These are phyloP conservation scores for Scaptodrosophila latifasciaeformis DNA, from an alignment of 2,888 invertebrate species.

Conservation along the genomic window DNA sequence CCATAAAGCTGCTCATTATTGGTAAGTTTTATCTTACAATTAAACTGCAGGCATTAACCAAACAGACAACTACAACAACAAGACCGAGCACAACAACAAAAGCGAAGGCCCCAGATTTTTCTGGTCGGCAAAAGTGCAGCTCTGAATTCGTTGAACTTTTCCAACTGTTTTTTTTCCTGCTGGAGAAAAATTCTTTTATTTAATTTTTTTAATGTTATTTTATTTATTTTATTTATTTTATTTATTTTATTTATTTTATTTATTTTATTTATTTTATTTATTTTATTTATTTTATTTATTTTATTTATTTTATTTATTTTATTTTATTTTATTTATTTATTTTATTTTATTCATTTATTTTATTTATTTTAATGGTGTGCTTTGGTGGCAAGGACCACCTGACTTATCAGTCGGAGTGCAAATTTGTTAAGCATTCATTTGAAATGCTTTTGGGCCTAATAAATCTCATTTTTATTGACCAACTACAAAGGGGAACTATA, in stretches of 20 bases:
- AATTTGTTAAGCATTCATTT: conserved; percentile 66
- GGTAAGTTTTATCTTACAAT: conserved; percentile 70
- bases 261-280: conserved; percentile 40
- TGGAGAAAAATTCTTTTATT: conserved; percentile 6
- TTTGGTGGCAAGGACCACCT: no score
- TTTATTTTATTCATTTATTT: conserved; percentile 30
- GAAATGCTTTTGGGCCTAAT: conserved; percentile 66
- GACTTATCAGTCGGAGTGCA: no score
- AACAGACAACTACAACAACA: conserved; percentile 18
- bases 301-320: no score
- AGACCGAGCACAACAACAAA: background rate
- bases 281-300: no score
- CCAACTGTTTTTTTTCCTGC: no score
- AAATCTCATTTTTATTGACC: conserved; percentile 65
- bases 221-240: no score
- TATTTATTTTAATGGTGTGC: no score
- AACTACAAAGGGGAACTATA: no score
- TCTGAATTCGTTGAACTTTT: background rate
- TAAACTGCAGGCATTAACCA: conserved; percentile 41
- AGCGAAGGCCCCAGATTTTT: background rate
- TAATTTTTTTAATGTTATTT: conserved; percentile 37
- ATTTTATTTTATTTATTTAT: conserved; percentile 20
- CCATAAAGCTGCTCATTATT: conserved; percentile 69
- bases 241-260: background rate
- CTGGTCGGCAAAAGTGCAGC: background rate